phyloP scores from a whole-genome alignment of 1,140 invertebrate genomes.

The Latrodectus geometricus region DNA sequence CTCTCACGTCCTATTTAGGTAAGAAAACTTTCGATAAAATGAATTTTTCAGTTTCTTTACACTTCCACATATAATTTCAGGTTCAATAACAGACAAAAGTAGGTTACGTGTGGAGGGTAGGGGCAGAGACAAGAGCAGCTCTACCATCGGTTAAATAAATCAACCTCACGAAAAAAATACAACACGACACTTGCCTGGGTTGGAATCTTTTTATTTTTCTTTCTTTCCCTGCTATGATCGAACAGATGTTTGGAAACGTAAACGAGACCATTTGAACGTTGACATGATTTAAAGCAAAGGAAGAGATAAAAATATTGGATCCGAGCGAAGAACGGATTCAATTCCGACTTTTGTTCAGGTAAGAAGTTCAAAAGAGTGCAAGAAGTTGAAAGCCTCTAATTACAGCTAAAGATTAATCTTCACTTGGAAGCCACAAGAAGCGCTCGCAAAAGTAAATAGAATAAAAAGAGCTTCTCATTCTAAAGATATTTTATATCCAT shows the following conservation, averaged over 20 bases:
- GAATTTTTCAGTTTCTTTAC: not conserved
- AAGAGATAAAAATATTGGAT: not conserved
- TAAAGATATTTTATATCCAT: too few relatives aligned
- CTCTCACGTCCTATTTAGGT: not conserved
- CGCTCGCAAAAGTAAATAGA: too few relatives aligned
- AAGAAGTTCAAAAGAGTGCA: too few relatives aligned
- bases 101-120: not conserved
- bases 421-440: too few relatives aligned
- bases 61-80: not conserved
- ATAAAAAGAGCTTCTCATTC: too few relatives aligned
- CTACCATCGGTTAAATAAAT: not conserved
- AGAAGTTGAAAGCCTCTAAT: too few relatives aligned
- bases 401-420: too few relatives aligned
- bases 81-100: not conserved
- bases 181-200: not conserved
- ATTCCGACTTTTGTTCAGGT: too few relatives aligned
- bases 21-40: not conserved
- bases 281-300: slow-evolving; percentile 1
- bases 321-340: too few relatives aligned
- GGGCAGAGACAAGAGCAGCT: not conserved
- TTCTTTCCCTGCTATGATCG: not conserved
- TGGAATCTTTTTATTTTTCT: not conserved
- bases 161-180: not conserved
- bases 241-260: not conserved
- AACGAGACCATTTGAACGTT: not conserved